A percentile compares a stretch with the other conserved stretches of the same genome.
Conservation (phyloP, 2,797 vertebrate genomes). For the Naso thynnoides region DNA sequence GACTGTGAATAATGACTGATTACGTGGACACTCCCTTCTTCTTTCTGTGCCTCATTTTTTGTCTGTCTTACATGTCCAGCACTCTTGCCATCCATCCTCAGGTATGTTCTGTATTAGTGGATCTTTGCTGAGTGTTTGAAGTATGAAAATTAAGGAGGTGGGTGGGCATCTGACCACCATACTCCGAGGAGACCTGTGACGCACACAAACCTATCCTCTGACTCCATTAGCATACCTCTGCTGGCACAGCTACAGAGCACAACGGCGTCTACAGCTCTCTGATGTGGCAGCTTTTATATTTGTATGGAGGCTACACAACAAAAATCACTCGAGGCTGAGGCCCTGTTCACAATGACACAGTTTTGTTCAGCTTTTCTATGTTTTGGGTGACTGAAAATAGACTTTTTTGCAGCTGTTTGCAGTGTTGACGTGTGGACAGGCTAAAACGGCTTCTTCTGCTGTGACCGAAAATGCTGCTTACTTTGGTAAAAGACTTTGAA, state of each 20-base stretch:
- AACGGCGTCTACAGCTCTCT: slow-evolving; percentile 33
- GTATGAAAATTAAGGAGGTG: slow-evolving; percentile 58
- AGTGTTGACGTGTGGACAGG: too few species aligned
- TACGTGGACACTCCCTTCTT: slow-evolving; percentile 66
- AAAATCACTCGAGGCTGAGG: slow-evolving; percentile 25
- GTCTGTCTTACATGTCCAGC: slow-evolving; percentile 66
- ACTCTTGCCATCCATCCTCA: slow-evolving; percentile 50
- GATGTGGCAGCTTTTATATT: slow-evolving; percentile 50
- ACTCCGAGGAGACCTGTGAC: slow-evolving; percentile 70
- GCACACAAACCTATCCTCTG: slow-evolving; percentile 69
- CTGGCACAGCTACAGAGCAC: slow-evolving; percentile 45
- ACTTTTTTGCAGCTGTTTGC: too few species aligned
- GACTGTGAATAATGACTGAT: slow-evolving; percentile 80
- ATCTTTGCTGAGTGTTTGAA: slow-evolving; percentile 72
- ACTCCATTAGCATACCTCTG: slow-evolving; percentile 71
- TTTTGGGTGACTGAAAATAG: too few species aligned
- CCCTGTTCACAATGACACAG: neutral
- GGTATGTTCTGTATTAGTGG: slow-evolving; percentile 82
- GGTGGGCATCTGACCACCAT: slow-evolving; percentile 57
- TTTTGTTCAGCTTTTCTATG: too few species aligned
- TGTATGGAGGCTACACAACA: slow-evolving; percentile 40
- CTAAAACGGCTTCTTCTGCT: too few species aligned
- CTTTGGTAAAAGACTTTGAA: too few species aligned
- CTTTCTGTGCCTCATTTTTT: slow-evolving; percentile 15
- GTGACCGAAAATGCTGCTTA: too few species aligned